Base-by-base conservation (phyloP, 2,797 vertebrate genomes). In the Halcyon smyrnensis region DNA sequence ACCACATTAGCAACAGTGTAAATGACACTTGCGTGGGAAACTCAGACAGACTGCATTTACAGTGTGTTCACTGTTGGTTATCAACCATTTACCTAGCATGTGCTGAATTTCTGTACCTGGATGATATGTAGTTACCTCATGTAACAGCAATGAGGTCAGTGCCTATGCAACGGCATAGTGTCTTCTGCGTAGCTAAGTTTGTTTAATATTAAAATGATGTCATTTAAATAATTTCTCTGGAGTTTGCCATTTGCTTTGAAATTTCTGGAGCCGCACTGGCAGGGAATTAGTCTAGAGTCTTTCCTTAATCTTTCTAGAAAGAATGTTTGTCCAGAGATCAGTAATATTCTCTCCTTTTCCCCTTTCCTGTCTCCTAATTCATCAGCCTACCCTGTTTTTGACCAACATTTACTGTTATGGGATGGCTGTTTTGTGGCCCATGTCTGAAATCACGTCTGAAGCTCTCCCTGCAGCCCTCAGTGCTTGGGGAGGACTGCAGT, bases 181-280 rank as follows among this genome's bases (percentile, higher is more conserved):
- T 73, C 63, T 91, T 84, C 68, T 69, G 37, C 41, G 0, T 71
- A 92, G 80, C 48, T 85, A 45, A 84, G 15, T 74, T 87, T 87
- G 73, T 93, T 90, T 88, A 83, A 63, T 62, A 91, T 94, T 91
- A 94, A 96, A 94, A 95, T 68, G 0, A 39, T 80, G 23, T 60
- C 12, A 45, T 89, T 84, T 57, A 80, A 94, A 70, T 70, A 71
- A 68, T 77, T 89, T 80, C 39, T 76, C 59, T 62, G 46, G 51
- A 90, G 60, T 87, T 82, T 87, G 50, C 48, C n/a, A 63, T 88
- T 92, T 91, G 69, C 86, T 93, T 94, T 82, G 57, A 87, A 89
- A 82, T 73, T 77, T 90, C 53, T 68, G 48, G 24, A 65, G 65
- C 9, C 0, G 0, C 56, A 51, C 57, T 51, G 36, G 11, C 53